Evolutionary conservation across 2,888 invertebrate genomes (phyloP), one percentile per base, ranked within the genome.

Genomic region (Epistrophe grossulariae): DNA sequence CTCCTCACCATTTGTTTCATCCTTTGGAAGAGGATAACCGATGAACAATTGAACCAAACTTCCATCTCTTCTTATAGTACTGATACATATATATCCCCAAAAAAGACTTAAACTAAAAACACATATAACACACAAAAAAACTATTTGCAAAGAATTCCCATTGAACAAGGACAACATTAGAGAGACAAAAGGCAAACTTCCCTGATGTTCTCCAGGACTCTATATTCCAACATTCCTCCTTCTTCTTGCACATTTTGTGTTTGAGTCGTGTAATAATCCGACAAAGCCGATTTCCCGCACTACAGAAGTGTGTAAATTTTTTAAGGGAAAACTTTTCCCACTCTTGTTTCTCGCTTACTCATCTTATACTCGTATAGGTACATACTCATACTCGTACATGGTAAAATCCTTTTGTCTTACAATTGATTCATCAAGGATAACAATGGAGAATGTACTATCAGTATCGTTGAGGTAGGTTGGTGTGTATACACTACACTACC

Each of bases 391-490:
- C 24, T 24, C 24, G 24, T 24, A 70, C 59, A 59, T 72, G 68
- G 55, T 43, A 70, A 85, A 74, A 79, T 79, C 83, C 87, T 79
- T 83, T 87, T 87, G 87, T 87, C 66, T 83, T 60, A 72, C 83
- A 83, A 87, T 87, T 83, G 83, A 87, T 87, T 87, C 87, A 83
- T 87, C 87, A 83, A 70, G 82, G 81, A 85, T 81, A 78, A 85
- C 85, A 85, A 85, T 85, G 55, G 87, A 70, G 79, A 62, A 68
- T 78, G 48, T 60, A 70, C 72, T 84, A 76, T 64, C 24, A 40
- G 52, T 50, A 72, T 57, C 72, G 59, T 57, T 59, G 59, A 59
- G 59, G 72, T 31, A 72, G 59, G 59, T 59, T 59, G 17, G 59
- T 59, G 62, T 62, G 40, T 35, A n/a, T 38, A 62, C 40, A 24